Evolutionary conservation across 2,888 invertebrate genomes (phyloP), one percentile per base, ranked within the genome.

Genomic region (Ernsta delagoae): DNA sequence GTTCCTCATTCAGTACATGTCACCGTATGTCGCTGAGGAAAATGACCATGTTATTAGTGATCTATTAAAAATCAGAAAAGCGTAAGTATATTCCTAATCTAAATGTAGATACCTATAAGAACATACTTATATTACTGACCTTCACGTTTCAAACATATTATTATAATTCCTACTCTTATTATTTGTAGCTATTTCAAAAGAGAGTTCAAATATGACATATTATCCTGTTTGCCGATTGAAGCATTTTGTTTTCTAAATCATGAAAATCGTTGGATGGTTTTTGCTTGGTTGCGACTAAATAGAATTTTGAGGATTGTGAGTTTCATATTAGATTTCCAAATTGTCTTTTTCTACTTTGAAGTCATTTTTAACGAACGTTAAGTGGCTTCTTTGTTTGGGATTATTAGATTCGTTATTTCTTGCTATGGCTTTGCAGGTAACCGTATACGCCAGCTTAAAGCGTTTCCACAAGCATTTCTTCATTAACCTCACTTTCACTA

Each of bases 211-310:
- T 84, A 81, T 56, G 90, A 90, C 65, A 24, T 89, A 7, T 9
- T 84, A 1, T 90, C 90, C 0, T 79, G 82, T 59, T 6, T 90
- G 3, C 90, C 90, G 0, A 39, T 88, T 1, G 90, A 90, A 72
- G 9, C 83, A 11, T 34, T 86, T 4, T 73, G 82, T 64, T 76
- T 85, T 0, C 3, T 76, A 0, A 67, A 59, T 9, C 2, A 12
- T 0, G 5, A 73, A 0, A 12, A 79, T 45, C 39, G n/a, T 0
- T 83, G 84, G 79, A 70, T 81, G 71, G 50, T 77, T 43, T 90
- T 89, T 73, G 81, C 86, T 5, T 79, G 79, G 73, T 78, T 90
- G 2, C 77, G 90, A 7, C 80, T 90, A n/a, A 90, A 90, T 70
- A 82, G 90, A 73, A 72, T 83, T 61, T 78, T 89, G 3, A 74